phyloP scores from a whole-genome alignment of 1,140 invertebrate species.

The Papilio helenus region DNA sequence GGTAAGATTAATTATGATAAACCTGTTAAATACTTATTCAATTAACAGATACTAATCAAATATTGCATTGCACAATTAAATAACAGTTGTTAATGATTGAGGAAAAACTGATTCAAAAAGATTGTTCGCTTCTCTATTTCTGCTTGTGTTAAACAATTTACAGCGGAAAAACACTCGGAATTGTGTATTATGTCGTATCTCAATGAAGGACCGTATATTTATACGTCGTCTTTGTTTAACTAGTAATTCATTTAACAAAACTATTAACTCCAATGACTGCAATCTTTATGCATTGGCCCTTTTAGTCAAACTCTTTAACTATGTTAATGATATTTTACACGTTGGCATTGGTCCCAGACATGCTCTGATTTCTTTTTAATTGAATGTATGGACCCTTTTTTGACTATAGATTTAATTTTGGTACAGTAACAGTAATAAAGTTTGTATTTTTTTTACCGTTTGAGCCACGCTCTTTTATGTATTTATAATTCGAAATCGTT shows the following conservation, averaged over 20 bases:
- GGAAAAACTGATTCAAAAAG: neutral
- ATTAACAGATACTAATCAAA: neutral
- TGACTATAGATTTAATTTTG: too few species aligned
- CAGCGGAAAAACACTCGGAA: neutral
- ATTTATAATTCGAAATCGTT: neutral
- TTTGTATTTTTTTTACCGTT: neutral
- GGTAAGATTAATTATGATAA: constrained; percentile 80
- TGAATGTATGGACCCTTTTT: too few species aligned
- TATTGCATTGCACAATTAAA: neutral
- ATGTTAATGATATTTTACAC: neutral
- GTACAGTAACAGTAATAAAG: too few species aligned
- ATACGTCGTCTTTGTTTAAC: neutral
- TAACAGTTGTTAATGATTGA: neutral
- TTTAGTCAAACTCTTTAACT: neutral
- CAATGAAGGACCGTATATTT: neutral
- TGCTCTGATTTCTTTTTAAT: too few species aligned
- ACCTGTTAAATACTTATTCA: neutral
- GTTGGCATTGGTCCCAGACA: neutral
- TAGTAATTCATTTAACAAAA: neutral
- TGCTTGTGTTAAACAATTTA: too few species aligned
- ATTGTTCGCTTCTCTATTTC: too few species aligned
- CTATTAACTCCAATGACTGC: neutral
- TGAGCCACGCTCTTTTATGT: neutral
- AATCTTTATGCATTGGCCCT: neutral
- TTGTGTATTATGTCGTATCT: neutral